Evolutionary conservation across 2,797 vertebrate species (phyloP).

Genomic region (Chromobotia macracanthus): DNA sequence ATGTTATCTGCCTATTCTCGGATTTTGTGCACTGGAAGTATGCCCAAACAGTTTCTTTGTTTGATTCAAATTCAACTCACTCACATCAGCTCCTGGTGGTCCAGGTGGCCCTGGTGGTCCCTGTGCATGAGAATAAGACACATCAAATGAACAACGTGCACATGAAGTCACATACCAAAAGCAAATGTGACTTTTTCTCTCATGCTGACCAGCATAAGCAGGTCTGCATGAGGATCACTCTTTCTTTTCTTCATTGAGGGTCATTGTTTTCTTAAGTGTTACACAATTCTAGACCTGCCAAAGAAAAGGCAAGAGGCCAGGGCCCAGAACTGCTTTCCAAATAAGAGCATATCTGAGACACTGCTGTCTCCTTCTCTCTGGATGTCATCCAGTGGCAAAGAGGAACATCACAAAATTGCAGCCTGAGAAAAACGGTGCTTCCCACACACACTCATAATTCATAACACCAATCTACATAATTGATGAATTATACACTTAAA

Average conservation of each 20-base stretch:
- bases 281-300: constrained; percentile 37
- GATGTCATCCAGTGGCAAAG: constrained; percentile 49
- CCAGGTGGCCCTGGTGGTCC: constrained; percentile 88
- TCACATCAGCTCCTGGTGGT: constrained; percentile 88
- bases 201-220: constrained; percentile 22
- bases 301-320: not conserved
- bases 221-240: constrained; percentile 6
- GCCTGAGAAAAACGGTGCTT: constrained; percentile 57
- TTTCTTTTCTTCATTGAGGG: constrained; percentile 42
- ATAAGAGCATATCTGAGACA: constrained; percentile 58
- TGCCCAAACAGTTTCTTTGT: not conserved
- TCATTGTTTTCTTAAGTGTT: constrained; percentile 41
- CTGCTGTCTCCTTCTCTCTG: constrained; percentile 53
- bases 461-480: constrained; percentile 21
- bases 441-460: constrained; percentile 60
- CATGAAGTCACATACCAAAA: not conserved
- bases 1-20: not conserved
- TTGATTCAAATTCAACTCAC: constrained; percentile 58
- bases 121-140: constrained; percentile 70
- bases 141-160: constrained; percentile 29
- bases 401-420: constrained; percentile 60
- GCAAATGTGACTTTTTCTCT: not conserved
- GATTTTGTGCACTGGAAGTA: too few relatives aligned
- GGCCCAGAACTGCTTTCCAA: constrained; percentile 47
- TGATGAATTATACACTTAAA: constrained; percentile 13